These are phyloP conservation scores for Stictonetta naevosa DNA, from an alignment of 2,113 vertebrate species.

Conservation along the genomic window DNA sequence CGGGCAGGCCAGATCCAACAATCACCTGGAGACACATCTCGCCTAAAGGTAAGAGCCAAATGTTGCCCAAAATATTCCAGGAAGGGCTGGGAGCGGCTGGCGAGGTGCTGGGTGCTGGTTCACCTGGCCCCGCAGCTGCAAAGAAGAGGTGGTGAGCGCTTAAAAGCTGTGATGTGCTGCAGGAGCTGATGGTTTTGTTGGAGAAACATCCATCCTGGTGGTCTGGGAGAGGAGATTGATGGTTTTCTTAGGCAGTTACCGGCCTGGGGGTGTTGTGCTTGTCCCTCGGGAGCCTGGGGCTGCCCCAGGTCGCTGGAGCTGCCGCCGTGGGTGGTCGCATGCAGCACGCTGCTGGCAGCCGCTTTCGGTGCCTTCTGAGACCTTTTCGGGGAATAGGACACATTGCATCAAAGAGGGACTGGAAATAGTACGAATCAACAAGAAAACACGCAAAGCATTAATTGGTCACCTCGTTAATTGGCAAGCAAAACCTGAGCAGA, in stretches of 20 bases:
- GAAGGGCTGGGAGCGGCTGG: not conserved
- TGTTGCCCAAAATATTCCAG: rapidly evolving
- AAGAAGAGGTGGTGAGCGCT: not conserved
- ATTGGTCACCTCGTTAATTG: constrained; percentile 58
- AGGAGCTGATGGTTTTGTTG: not conserved
- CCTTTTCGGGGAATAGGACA: not conserved
- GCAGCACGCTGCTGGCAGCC: not conserved
- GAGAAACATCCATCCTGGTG: not conserved
- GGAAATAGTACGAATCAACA: constrained; percentile 28
- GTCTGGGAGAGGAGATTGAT: not conserved
- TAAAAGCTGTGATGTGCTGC: not conserved
- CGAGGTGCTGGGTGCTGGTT: rapidly evolving
- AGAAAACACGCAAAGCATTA: not conserved
- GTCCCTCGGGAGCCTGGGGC: not conserved
- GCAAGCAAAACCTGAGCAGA: constrained; percentile 27
- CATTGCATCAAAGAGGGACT: not conserved
- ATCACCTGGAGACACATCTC: constrained; percentile 95
- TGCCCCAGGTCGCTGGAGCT: not conserved
- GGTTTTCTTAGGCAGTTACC: not conserved
- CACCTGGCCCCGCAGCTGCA: rapidly evolving
- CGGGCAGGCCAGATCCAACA: constrained; percentile 92
- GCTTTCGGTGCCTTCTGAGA: not conserved
- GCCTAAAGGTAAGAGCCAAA: constrained; percentile 85
- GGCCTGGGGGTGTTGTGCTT: rapidly evolving
- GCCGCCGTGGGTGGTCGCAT: not conserved